Conservation (phyloP, 2,113 vertebrate species). For the Sterrhoptilus dennistouni region DNA sequence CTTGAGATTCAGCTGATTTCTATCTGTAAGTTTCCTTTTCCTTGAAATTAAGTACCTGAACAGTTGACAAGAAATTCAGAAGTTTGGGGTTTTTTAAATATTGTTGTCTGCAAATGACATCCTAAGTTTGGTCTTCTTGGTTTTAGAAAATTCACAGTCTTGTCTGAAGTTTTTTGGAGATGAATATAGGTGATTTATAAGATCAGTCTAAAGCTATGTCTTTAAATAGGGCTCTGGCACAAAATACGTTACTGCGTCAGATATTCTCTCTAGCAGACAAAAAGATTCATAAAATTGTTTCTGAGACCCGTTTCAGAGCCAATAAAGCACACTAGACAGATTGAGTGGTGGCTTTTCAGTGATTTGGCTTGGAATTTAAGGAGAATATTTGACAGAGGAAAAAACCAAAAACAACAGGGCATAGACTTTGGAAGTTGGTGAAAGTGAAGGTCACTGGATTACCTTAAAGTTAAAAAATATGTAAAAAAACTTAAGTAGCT, state of each 20-base stretch:
- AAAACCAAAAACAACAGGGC: not conserved
- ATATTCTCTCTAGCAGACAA: not conserved
- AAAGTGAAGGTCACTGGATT: not conserved
- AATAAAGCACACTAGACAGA: not conserved
- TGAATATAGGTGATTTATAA: not conserved
- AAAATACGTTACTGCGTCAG: not conserved
- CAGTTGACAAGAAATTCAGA: not conserved
- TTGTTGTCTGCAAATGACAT: not conserved
- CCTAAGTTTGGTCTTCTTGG: not conserved
- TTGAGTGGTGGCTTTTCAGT: not conserved
- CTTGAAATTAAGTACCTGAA: not conserved
- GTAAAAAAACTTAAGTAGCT: not conserved
- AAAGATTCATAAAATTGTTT: not conserved
- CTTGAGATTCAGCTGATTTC: not conserved
- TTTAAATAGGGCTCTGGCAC: not conserved
- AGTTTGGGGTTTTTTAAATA: not conserved
- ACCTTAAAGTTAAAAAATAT: not conserved
- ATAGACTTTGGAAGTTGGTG: not conserved
- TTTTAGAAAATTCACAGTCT: not conserved
- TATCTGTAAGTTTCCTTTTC: not conserved
- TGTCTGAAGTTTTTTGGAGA: not conserved
- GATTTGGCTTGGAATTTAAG: not conserved
- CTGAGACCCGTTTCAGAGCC: not conserved
- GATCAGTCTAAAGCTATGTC: not conserved
- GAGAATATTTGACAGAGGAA: not conserved